Conservation (phyloP, 2,888 invertebrate species). For the Xanthia togata region DNA sequence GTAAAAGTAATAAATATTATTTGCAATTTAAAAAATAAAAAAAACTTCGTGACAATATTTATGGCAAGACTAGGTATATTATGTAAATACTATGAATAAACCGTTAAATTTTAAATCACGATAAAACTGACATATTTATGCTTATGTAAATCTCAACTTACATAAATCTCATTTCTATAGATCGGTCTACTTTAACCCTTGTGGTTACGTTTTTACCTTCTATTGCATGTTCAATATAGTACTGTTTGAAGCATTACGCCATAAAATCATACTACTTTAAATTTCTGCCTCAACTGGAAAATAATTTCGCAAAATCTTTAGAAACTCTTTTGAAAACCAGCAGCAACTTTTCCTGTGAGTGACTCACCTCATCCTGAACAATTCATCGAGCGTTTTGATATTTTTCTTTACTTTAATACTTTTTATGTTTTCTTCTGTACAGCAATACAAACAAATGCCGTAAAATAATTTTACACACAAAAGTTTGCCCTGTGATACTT, state of each 20-base stretch:
- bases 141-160: not conserved
- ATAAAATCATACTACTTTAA: not conserved
- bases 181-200: not conserved
- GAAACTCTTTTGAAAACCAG: not conserved
- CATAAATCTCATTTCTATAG: not conserved
- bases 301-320: not conserved
- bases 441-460: not conserved
- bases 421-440: not conserved
- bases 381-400: not conserved
- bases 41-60: no score
- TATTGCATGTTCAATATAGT: not conserved
- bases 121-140: not conserved
- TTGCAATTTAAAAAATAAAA: no score
- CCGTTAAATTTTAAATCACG: not conserved
- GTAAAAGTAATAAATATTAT: no score
- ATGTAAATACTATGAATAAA: no score
- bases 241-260: not conserved
- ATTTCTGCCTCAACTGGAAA: not conserved
- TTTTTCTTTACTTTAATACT: not conserved
- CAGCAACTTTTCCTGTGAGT: not conserved
- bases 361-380: not conserved
- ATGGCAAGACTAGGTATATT: no score
- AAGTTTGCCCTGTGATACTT: constrained; percentile 12
- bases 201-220: not conserved
- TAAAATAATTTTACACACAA: constrained; percentile 9